Conservation (phyloP, 2,113 vertebrate species). For the Dicerorhinus sumatrensis region DNA sequence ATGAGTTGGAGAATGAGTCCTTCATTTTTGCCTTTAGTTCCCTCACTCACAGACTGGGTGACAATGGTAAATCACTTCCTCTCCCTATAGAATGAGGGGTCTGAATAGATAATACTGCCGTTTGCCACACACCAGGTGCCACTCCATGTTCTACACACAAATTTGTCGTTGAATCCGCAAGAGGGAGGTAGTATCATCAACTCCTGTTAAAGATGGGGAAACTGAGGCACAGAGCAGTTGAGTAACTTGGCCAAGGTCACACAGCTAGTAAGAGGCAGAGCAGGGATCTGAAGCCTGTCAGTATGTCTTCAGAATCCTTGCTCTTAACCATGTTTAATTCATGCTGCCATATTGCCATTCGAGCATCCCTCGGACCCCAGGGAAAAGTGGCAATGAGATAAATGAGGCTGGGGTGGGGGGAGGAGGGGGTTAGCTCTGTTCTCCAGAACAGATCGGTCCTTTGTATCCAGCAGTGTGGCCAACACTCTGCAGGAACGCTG, state of each 20-base stretch:
- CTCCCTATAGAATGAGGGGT: neutral
- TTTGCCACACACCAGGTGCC: neutral
- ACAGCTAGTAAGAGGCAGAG: neutral
- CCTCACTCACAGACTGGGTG: neutral
- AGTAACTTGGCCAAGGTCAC: neutral
- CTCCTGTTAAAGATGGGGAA: neutral
- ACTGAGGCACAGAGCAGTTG: neutral
- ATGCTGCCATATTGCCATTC: neutral
- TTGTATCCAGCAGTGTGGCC: fast-evolving
- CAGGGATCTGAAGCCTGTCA: neutral
- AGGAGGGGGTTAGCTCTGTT: too few species aligned
- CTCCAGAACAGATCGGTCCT: neutral
- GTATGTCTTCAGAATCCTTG: neutral
- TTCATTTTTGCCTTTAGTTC: neutral
- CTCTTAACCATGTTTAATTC: neutral
- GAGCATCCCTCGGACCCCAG: neutral
- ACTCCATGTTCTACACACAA: fast-evolving
- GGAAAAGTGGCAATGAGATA: neutral
- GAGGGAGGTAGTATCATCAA: neutral
- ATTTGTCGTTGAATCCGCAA: neutral
- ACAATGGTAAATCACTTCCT: neutral
- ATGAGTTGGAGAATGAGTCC: neutral
- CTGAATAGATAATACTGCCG: neutral
- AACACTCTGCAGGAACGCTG: fast-evolving
- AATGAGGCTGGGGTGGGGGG: neutral